Base-by-base conservation (phyloP, 2,888 invertebrate genomes). In the Molorchus minor region DNA sequence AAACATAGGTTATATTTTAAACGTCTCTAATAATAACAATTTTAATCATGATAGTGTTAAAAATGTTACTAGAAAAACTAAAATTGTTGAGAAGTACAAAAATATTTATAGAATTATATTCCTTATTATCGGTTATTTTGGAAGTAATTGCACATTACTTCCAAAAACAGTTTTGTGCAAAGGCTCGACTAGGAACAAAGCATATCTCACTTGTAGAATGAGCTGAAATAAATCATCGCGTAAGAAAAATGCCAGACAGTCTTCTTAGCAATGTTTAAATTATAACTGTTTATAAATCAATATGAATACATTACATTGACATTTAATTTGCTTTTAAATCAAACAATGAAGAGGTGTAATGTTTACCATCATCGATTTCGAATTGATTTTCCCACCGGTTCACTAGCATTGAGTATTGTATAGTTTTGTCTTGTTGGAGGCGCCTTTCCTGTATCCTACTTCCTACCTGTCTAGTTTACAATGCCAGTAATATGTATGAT, bases 341-440 rank as follows among this genome's bases (percentile, higher is more conserved):
- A 47, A 47, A 47, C 15, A 19, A 47, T 36, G 36, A 47, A 30
- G 33, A 35, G 21, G 47, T 19, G 20, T 41, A 47, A 19, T 47
- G 35, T 47, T 36, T 47, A 36, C 36, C 30, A 47, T 36, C 36
- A 47, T 36, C 36, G 47, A 47, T 47, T 36, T 21, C 19, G 35
- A 47, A 47, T 47, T 20, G 47, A 47, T 47, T 47, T 47, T 47
- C 47, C 47, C 47, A 47, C 36, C 19, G 36, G 21, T 47, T 35
- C 36, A 20, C 19, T 47, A 17, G 20, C 35, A 47, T 47, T 47
- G 19, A 15, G 15, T 36, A 21, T 47, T 47, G n/a, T n/a, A n/a
- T n/a, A 35, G 35, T 21, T 47, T 13, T 47, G 19, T 17, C 33
- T 16, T 21, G 21, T 36, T 17, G 20, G 12, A 47, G 21, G 47